Base-by-base conservation (phyloP, 2,113 vertebrate genomes). In the Sturnira hondurensis region DNA sequence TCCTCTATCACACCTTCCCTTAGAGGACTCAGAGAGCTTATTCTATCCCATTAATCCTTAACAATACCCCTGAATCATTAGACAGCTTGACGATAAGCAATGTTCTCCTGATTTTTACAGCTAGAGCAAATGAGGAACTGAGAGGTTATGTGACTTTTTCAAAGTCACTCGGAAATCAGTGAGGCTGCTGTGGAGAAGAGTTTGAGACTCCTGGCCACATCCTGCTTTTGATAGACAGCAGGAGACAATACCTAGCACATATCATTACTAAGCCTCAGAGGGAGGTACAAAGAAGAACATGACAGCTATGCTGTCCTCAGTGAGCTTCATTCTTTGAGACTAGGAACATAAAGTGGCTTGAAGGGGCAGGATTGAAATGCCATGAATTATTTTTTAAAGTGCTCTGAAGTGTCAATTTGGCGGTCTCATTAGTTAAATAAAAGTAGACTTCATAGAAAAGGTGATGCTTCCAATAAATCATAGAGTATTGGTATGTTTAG, bases 11-110 rank as follows among this genome's bases (percentile, higher is more conserved):
- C 14, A 96, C 36, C 71, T 88, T 94, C 77, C 78, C 61, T 85
- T 89, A 81, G 73, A 91, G 82, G 73, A 91, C 74, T 93, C 61
- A 28, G 41, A 67, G 52, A 89, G 38, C 36, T 95, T 89, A 74
- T 63, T 89, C 86, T 95, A 1, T 87, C 78, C 95, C 87, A 91
- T 95, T 95, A 89, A 93, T 94, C 92, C 86, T 94, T 83, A 91
- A 68, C 67, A 93, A 43, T 56, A 20, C 36, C 68, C 47, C 47
- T 86, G 63, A 93, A 65, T 91, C 36, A 11, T 89, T 88, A 95
- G 86, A 73, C 8, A 45, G 24, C 54, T 43, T 70, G n/a, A 47
- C 1, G 36, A 89, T 88, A 88, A 94, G 76, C 68, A 63, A 26
- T 50, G 11, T 70, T 85, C 28, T 81, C 47, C n/a, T 61, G 33